Conservation (phyloP, 2,888 invertebrate species). For the Timandra comae region DNA sequence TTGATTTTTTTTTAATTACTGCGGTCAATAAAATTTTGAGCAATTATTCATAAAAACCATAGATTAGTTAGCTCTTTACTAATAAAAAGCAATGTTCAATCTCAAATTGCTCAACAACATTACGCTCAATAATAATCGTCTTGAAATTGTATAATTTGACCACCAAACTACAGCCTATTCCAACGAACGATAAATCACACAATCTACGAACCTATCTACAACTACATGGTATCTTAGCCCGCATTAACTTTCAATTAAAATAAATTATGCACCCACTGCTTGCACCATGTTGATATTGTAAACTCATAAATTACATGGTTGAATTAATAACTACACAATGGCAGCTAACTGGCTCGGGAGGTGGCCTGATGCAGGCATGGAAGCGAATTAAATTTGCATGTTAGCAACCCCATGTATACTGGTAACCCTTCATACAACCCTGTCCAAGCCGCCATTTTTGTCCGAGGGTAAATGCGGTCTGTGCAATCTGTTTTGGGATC, state of each 20-base stretch:
- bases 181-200: neutral
- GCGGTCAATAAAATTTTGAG: too few species aligned
- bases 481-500: constrained; percentile 37
- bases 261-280: constrained; percentile 56
- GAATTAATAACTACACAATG: constrained; percentile 70
- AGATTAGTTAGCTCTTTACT: too few species aligned
- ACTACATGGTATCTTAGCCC: constrained; percentile 32
- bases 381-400: constrained; percentile 71
- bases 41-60: too few species aligned
- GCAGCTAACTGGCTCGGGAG: constrained; percentile 56
- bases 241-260: constrained; percentile 71
- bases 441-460: constrained; percentile 52
- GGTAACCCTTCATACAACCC: constrained; percentile 42
- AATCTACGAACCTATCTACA: constrained; percentile 10
- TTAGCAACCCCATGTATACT: constrained; percentile 55
- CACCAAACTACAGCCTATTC: too few species aligned
- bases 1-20: too few species aligned
- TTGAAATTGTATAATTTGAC: too few species aligned
- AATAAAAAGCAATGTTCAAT: too few species aligned
- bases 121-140: too few species aligned
- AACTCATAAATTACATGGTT: constrained; percentile 62
- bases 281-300: constrained; percentile 35
- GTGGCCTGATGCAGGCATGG: constrained; percentile 51
- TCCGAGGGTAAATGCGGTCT: constrained; percentile 33
- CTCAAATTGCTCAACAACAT: too few species aligned